Evolutionary conservation across 2,113 vertebrate species (phyloP), one percentile per base, ranked within the genome.

Genomic region (Scartelaos histophorus): DNA sequence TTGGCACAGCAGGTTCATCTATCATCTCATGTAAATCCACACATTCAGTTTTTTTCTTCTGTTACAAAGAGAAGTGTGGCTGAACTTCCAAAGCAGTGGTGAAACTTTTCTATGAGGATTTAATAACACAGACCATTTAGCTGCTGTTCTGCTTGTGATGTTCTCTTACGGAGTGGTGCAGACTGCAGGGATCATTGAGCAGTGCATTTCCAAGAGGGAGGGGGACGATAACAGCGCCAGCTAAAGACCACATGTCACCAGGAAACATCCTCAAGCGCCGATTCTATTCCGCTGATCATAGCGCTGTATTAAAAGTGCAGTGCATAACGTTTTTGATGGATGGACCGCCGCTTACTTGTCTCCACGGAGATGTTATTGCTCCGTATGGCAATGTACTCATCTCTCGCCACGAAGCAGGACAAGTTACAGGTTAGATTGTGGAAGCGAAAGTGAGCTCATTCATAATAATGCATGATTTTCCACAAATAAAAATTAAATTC

Each of bases 81-180:
- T 62, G 25, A 16, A 43, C 19, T 38, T 38, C 17, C 12, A 10
- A 10, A 43, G 16, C 9, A 3, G 24, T 19, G 58, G 58, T 15
- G 25, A 19, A 38, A 43, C 34, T 64, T 64, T 38, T n/a, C 10
- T n/a, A 2, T 64, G 17, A n/a, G 2, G 61, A 64, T 64, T 64
- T 64, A 64, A 64, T 64, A 64, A 64, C 61, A 64, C 61, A 64
- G 7, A n/a, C 19, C 61, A 64, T 64, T 64, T 64, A 64, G 61
- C 19, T 19, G 34, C 29, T 64, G 34, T 43, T 64, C 35, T 64
- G 61, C 34, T 17, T 38, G 17, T 43, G 61, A n/a, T 64, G 19
- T 43, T 64, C 34, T 64, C 34, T 64, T 38, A 64, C 43, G 19
- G 61, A 12, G 61, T 13, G 61, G 19, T n/a, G n/a, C 61, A 64